Percentiles rank a stretch among this genome's conserved stretches.
These are phyloP conservation scores for Mastomys natalensis DNA, from an alignment of 2,113 vertebrate species.

Conservation along the genomic window DNA sequence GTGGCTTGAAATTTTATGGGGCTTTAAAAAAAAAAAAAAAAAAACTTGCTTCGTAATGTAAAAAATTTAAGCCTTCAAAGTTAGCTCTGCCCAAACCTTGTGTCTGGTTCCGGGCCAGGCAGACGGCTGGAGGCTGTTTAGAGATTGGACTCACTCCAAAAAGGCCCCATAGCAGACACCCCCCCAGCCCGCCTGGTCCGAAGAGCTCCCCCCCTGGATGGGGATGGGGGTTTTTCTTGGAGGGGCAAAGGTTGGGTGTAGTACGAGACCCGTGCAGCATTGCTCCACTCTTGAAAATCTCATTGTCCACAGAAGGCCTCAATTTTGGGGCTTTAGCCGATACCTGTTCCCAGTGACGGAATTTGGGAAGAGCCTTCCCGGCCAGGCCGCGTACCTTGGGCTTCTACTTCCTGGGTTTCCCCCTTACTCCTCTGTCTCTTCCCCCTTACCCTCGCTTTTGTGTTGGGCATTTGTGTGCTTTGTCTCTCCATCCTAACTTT, in stretches of 20 bases:
- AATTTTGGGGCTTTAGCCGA: rapidly evolving
- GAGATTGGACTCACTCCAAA: no score
- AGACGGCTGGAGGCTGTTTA: background rate
- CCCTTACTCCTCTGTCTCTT: background rate
- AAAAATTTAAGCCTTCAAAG: conserved; percentile 71
- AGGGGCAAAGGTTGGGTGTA: no score
- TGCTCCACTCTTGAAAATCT: background rate
- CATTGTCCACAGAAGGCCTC: background rate
- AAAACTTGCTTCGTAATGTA: conserved; percentile 77
- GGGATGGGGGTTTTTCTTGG: rapidly evolving
- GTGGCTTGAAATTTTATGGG: conserved; percentile 88
- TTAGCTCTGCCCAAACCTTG: background rate
- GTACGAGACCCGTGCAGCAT: background rate
- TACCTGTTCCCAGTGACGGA: background rate
- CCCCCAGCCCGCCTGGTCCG: background rate
- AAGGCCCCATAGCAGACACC: no score
- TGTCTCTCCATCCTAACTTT: no score
- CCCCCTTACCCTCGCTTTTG: rapidly evolving
- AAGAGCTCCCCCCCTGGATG: background rate
- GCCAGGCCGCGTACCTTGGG: rapidly evolving
- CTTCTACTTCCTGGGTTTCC: rapidly evolving
- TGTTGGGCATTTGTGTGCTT: rapidly evolving
- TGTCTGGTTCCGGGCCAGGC: background rate
- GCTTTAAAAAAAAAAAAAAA: conserved; percentile 56
- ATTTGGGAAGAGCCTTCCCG: background rate